phyloP scores from a whole-genome alignment of 2,888 invertebrate genomes.

The Iphiclides podalirius region DNA sequence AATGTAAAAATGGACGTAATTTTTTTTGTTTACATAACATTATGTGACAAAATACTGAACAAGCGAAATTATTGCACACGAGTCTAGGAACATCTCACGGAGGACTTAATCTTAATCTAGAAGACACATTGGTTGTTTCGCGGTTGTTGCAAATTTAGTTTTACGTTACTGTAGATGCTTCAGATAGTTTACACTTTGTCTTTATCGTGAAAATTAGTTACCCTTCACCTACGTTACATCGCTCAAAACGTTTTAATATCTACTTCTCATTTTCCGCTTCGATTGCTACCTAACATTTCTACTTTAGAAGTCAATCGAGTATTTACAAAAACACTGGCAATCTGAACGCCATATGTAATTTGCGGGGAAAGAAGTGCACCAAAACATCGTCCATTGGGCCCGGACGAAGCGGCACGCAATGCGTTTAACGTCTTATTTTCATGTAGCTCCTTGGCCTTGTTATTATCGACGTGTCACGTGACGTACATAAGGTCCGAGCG shows the following conservation, averaged over 20 bases:
- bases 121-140: too few relatives aligned
- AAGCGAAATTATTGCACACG: too few relatives aligned
- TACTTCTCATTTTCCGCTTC: not conserved
- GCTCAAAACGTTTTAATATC: too few relatives aligned
- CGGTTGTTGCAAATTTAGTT: too few relatives aligned
- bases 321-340: not conserved
- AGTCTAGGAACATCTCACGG: too few relatives aligned
- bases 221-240: too few relatives aligned
- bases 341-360: not conserved
- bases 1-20: not conserved
- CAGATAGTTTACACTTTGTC: too few relatives aligned
- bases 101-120: too few relatives aligned
- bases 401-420: slow-evolving; percentile 3
- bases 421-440: slow-evolving; percentile 16
- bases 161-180: too few relatives aligned
- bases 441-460: slow-evolving; percentile 4
- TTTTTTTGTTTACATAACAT: not conserved
- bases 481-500: slow-evolving; percentile 63
- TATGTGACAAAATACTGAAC: too few relatives aligned
- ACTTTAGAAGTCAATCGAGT: not conserved
- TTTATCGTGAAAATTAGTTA: too few relatives aligned
- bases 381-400: not conserved
- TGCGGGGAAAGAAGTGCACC: not conserved
- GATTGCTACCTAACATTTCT: not conserved
- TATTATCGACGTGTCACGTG: slow-evolving; percentile 34